Conservation (phyloP, 2,888 invertebrate species). For the Cepaea hortensis region DNA sequence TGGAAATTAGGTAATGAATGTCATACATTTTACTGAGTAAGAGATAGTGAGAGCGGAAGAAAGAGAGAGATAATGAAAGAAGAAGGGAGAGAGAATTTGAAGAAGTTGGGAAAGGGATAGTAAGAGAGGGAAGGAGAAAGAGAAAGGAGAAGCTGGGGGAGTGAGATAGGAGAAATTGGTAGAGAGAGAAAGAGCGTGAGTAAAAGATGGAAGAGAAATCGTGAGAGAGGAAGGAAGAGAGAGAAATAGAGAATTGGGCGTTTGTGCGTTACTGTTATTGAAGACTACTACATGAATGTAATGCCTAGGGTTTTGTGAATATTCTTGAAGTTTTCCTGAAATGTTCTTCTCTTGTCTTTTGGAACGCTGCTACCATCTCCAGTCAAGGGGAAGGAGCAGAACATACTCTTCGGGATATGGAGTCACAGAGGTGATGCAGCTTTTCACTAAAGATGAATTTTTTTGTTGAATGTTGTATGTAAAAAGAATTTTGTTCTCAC, state of each 20-base stretch:
- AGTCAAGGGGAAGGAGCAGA: constrained; percentile 48
- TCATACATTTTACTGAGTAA: too few species aligned
- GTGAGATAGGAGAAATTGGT: not conserved
- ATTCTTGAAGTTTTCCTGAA: not conserved
- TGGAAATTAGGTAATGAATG: too few species aligned
- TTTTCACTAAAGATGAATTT: not conserved
- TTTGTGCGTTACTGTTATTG: too few species aligned
- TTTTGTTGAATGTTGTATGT: too few species aligned
- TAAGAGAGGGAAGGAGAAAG: not conserved
- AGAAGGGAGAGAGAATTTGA: not conserved
- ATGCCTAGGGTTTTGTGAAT: too few species aligned
- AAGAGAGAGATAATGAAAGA: not conserved
- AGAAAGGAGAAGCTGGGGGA: not conserved
- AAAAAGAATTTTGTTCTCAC: too few species aligned
- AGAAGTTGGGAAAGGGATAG: not conserved
- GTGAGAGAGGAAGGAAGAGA: too few species aligned
- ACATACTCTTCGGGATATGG: constrained; percentile 48
- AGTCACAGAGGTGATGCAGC: constrained; percentile 45
- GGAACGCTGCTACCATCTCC: not conserved
- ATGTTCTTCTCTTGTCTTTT: not conserved
- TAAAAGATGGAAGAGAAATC: too few species aligned
- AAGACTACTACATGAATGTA: too few species aligned
- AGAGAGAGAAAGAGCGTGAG: too few species aligned
- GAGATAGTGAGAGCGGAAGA: too few species aligned
- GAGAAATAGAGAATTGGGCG: too few species aligned